These are phyloP conservation scores for Colletes collaris DNA, from an alignment of 2,888 invertebrate species.

Conservation along the genomic window DNA sequence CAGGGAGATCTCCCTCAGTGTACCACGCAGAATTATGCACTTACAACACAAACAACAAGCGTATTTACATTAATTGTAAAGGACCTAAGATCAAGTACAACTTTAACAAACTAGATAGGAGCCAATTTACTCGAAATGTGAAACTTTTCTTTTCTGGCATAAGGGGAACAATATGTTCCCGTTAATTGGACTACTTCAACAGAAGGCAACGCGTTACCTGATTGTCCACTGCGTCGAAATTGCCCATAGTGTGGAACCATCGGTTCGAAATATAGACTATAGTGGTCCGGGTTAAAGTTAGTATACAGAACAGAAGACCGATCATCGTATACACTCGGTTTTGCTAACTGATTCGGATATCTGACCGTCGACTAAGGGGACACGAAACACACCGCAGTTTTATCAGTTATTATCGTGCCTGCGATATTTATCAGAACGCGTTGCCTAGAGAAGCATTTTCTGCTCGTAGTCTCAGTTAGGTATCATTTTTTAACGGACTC, in stretches of 20 bases:
- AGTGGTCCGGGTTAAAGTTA: constrained; percentile 17
- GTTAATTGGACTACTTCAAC: too few species aligned
- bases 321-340: constrained; percentile 25
- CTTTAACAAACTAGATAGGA: too few species aligned
- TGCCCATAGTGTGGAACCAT: not conserved
- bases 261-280: constrained; percentile 15
- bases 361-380: not conserved
- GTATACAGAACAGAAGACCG: constrained; percentile 23
- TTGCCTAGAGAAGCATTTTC: not conserved
- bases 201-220: constrained; percentile 4
- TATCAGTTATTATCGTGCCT: constrained; percentile 43
- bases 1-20: too few species aligned
- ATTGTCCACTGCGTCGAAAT: not conserved
- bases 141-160: too few species aligned
- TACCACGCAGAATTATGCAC: too few species aligned
- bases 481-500: not conserved
- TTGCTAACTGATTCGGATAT: not conserved
- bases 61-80: too few species aligned
- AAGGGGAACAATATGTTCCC: too few species aligned
- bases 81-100: too few species aligned
- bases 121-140: too few species aligned
- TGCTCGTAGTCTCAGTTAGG: not conserved
- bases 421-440: constrained; percentile 4
- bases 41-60: too few species aligned
- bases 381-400: not conserved